Conservation (phyloP, 2,797 vertebrate species). For the Falco naumanni region DNA sequence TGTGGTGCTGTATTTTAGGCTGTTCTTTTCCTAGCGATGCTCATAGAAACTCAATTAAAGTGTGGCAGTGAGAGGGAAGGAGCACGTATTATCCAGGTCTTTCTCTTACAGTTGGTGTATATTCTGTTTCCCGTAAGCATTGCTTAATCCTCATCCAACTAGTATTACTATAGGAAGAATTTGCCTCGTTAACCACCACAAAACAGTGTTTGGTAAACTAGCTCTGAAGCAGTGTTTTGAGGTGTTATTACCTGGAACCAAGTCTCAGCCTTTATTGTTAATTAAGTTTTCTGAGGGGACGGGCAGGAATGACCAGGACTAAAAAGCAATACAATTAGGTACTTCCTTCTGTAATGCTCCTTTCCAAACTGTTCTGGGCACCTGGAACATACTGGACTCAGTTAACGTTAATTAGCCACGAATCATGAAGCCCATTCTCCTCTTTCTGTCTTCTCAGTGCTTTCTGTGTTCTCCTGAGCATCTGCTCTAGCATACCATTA, state of each 20-base stretch:
- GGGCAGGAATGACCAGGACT: neutral
- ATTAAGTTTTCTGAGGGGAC: neutral
- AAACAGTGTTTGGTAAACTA: neutral
- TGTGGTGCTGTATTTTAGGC: neutral
- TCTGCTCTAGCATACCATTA: neutral
- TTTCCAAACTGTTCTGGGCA: neutral
- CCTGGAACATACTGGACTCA: neutral
- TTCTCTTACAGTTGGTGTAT: neutral
- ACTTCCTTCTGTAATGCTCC: neutral
- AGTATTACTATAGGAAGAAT: neutral
- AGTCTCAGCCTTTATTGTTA: neutral
- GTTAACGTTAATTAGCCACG: neutral
- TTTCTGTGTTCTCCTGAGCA: neutral
- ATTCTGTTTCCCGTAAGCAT: neutral
- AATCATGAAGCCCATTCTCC: neutral
- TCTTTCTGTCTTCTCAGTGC: neutral
- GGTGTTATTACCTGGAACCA: neutral
- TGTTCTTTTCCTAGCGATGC: neutral
- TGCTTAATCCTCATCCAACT: neutral
- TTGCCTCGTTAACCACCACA: neutral
- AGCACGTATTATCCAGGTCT: neutral
- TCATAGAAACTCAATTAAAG: neutral
- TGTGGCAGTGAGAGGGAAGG: neutral
- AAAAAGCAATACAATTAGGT: neutral
- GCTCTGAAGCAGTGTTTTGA: neutral